A percentile compares a stretch with the other conserved stretches of the same genome.
phyloP scores from a whole-genome alignment of 2,888 invertebrate species.

The Brachypterus glaber region DNA sequence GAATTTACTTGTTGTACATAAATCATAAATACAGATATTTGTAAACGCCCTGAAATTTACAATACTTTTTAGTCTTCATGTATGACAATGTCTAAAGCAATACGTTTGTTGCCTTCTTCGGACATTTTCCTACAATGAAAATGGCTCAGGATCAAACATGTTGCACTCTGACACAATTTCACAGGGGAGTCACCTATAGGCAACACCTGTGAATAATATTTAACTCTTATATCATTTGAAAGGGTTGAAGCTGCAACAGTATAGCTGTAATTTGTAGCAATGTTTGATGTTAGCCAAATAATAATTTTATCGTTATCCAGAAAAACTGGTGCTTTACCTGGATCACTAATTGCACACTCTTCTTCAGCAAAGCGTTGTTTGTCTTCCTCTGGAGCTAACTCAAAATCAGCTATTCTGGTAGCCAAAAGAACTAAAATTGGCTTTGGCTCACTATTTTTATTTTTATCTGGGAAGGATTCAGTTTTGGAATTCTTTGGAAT shows the following conservation, averaged over 20 bases:
- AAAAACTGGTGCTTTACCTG: too few species aligned
- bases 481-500: neutral
- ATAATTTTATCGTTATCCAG: constrained; percentile 28
- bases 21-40: too few species aligned
- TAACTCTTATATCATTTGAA: constrained; percentile 31
- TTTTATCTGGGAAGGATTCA: too few species aligned
- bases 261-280: constrained; percentile 30
- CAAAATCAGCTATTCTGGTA: constrained; percentile 23
- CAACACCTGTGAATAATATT: constrained; percentile 33
- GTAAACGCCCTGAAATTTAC: too few species aligned
- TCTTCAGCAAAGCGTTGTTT: too few species aligned
- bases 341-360: constrained; percentile 3
- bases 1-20: too few species aligned
- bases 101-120: constrained; percentile 27
- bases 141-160: constrained; percentile 30
- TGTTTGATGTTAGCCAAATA: constrained; percentile 35
- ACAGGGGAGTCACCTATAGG: constrained; percentile 28
- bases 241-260: constrained; percentile 34
- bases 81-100: constrained; percentile 33
- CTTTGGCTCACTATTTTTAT: constrained; percentile 20
- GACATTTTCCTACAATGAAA: constrained; percentile 32
- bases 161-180: constrained; percentile 30
- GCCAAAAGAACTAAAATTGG: constrained; percentile 30
- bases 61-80: too few species aligned
- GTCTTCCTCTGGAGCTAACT: too few species aligned